Base-by-base conservation (phyloP, 1,140 invertebrate species). In the Macrobrachium rosenbergii region DNA sequence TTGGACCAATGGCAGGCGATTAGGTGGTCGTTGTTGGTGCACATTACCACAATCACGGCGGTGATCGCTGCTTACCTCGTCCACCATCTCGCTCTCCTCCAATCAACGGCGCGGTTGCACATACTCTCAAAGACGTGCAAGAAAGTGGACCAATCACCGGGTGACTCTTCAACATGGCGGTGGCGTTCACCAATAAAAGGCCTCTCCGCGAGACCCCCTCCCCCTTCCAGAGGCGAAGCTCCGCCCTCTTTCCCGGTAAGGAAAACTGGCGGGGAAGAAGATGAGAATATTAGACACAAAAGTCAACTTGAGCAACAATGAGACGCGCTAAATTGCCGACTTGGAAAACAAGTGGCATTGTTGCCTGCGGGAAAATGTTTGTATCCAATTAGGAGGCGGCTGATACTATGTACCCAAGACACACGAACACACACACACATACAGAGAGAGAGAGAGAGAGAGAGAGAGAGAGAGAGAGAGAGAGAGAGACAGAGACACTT, bases 61-160 rank as follows among this genome's bases (percentile, higher is more conserved):
- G 84, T 87, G 84, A 87, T 87, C 84, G 84, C 84, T 87, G 84
- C 84, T 87, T 87, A 87, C 84, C 84, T 87, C 84, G 84, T 87
- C 78, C 84, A 81, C n/a, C 84, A 37, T 67, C 84, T 59, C 58
- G 84, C 77, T 62, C 84, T 87, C 84, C 78, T 77, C 84, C 84
- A 87, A 87, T 87, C 84, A 87, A 58, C 78, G 84, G 81, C 77
- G 78, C 84, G 58, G 64, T 80, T 73, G 77, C 67, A 37, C 64
- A 80, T 58, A 87, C 84, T 81, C 67, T 80, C 28, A 58, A 73
- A 87, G 84, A 81, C 58, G 84, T 63, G 84, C 77, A 45, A 45
- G 64, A 81, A 80, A 87, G 64, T 87, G 21, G 64, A 81, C 77
- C 84, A 80, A 87, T 80, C 19, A 23, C 64, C 45, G 78, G n/a